These are phyloP conservation scores for Ichneumoninae sp. DNA, from an alignment of 2,888 invertebrate species.

Conservation along the genomic window DNA sequence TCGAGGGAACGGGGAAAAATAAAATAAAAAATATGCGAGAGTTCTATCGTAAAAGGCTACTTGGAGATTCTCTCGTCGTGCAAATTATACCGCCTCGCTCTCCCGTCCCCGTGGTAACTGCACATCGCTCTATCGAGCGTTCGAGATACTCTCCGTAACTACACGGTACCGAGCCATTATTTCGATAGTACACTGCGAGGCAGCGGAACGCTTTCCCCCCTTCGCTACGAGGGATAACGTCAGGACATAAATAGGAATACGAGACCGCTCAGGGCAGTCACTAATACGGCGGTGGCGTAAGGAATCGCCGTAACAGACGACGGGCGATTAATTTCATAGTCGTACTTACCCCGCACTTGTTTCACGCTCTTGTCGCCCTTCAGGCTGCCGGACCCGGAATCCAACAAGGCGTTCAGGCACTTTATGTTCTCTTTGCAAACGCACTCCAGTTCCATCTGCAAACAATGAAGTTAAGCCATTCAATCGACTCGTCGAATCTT, in stretches of 20 bases:
- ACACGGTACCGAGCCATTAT: slow-evolving; percentile 20
- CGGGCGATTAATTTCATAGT: slow-evolving; percentile 74
- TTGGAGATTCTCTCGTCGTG: slow-evolving; percentile 21
- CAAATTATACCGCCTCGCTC: slow-evolving; percentile 40
- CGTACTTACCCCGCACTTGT: slow-evolving; percentile 83
- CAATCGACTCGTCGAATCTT: slow-evolving; percentile 4
- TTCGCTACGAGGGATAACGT: slow-evolving; percentile 45
- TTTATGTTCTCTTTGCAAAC: slow-evolving; percentile 95
- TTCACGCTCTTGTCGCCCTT: slow-evolving; percentile 81
- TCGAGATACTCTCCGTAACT: slow-evolving; percentile 37
- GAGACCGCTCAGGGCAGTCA: slow-evolving; percentile 75
- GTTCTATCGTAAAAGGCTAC: slow-evolving; percentile 43
- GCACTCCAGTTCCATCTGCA: slow-evolving; percentile 92
- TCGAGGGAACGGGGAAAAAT: slow-evolving; percentile 26
- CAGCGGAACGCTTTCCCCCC: not conserved
- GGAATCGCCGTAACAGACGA: slow-evolving; percentile 70
- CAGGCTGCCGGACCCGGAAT: slow-evolving; percentile 83
- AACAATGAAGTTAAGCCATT: slow-evolving; percentile 70
- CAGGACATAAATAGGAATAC: slow-evolving; percentile 72
- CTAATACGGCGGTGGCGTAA: slow-evolving; percentile 73
- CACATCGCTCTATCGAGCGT: slow-evolving; percentile 20
- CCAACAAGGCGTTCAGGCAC: slow-evolving; percentile 90
- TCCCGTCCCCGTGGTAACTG: not conserved
- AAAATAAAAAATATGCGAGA: slow-evolving; percentile 22
- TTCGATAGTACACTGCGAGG: slow-evolving; percentile 40